A percentile compares a stretch with the other conserved stretches of the same genome.
Conservation (phyloP, 2,888 invertebrate genomes). For the Zele albiditarsus region DNA sequence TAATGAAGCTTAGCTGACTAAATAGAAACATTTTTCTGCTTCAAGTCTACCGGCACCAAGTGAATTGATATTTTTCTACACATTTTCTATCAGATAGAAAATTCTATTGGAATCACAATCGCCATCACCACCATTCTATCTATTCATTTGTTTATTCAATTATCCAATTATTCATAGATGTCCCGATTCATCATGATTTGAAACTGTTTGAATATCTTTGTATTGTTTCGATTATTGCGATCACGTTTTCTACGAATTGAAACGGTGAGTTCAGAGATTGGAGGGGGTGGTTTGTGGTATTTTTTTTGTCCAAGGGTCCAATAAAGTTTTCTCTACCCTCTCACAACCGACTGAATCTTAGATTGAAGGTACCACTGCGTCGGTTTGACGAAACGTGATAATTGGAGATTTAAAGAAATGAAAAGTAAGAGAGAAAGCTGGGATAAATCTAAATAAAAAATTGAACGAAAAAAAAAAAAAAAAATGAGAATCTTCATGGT, state of each 20-base stretch:
- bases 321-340: conserved; percentile 35
- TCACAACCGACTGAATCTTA: conserved; percentile 48
- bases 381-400: conserved; percentile 60
- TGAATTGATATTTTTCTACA: neutral
- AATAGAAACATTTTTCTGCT: conserved; percentile 68
- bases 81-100: conserved; percentile 10
- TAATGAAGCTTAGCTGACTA: conserved; percentile 66
- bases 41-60: neutral
- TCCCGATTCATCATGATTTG: neutral
- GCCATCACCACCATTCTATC: neutral
- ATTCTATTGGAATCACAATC: conserved; percentile 5
- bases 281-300: conserved; percentile 22
- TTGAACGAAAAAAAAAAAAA: conserved; percentile 2
- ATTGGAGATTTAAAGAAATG: conserved; percentile 56
- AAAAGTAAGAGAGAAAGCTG: conserved; percentile 21
- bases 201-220: neutral
- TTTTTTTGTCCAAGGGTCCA: conserved; percentile 39
- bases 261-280: conserved; percentile 22
- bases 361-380: conserved; percentile 54
- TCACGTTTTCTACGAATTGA: conserved; percentile 15
- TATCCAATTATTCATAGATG: neutral
- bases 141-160: neutral
- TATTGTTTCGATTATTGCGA: conserved; percentile 8
- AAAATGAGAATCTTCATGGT: conserved; percentile 5
- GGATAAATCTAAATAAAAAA: conserved; percentile 41